phyloP scores from a whole-genome alignment of 2,888 invertebrate species.

The Athrips mouffetella region DNA sequence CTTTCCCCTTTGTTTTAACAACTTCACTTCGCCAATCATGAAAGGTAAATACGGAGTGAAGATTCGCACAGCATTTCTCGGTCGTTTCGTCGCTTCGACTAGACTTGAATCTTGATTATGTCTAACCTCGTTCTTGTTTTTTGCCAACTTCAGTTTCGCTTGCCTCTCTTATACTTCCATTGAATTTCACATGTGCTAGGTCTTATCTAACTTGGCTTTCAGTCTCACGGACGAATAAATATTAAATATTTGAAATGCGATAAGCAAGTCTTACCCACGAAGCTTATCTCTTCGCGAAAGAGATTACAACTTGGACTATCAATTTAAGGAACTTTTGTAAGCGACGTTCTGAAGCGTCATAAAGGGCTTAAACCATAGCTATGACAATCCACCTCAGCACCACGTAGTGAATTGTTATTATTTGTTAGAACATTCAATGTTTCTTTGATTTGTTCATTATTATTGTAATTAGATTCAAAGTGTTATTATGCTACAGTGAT shows the following conservation, averaged over 20 bases:
- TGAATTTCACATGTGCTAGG: conserved; percentile 13
- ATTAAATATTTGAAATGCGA: conserved; percentile 44
- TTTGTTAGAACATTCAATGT: not conserved
- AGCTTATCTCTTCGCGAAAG: conserved; percentile 51
- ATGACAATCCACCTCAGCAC: conserved; percentile 25
- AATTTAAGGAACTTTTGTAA: conserved; percentile 46
- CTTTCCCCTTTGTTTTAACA: conserved; percentile 9
- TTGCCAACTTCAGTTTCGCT: conserved; percentile 10
- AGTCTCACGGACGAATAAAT: conserved; percentile 37
- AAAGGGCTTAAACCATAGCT: conserved; percentile 33
- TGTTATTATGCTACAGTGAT: too few species aligned
- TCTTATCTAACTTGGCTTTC: conserved; percentile 27
- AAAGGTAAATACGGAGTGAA: conserved; percentile 3
- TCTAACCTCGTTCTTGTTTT: conserved; percentile 16
- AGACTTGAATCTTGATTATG: conserved; percentile 14
- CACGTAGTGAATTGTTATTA: conserved; percentile 1
- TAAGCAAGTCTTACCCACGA: conserved; percentile 43
- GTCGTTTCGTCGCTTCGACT: conserved; percentile 7
- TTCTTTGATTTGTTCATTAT: too few species aligned
- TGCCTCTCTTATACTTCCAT: conserved; percentile 11
- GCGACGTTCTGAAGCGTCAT: conserved; percentile 38
- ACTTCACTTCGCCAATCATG: conserved; percentile 4
- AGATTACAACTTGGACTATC: conserved; percentile 54
- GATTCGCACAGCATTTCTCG: conserved; percentile 11
- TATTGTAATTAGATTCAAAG: too few species aligned